Percentiles rank a stretch among this genome's conserved stretches.
These are phyloP conservation scores for Schrankia costaestrigalis DNA, from an alignment of 2,888 invertebrate species.

Conservation along the genomic window DNA sequence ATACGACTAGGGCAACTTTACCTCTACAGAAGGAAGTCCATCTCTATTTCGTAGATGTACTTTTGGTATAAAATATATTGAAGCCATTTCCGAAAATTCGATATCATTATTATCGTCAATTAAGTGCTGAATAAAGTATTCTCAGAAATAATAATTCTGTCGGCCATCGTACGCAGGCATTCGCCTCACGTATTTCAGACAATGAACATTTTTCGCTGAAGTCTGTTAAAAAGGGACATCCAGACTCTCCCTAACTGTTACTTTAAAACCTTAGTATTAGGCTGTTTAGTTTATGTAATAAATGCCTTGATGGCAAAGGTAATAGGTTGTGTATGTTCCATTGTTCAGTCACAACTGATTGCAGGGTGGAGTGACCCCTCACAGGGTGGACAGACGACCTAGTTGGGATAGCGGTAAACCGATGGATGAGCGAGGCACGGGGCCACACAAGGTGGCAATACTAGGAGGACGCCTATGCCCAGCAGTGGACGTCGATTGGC, in stretches of 20 bases:
- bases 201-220: constrained; percentile 55
- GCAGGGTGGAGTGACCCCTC: too few species aligned
- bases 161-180: constrained; percentile 51
- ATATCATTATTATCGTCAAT: constrained; percentile 26
- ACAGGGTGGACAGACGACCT: too few species aligned
- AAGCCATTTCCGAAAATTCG: constrained; percentile 26
- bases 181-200: constrained; percentile 61
- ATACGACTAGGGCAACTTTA: too few species aligned
- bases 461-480: too few species aligned
- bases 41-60: too few species aligned
- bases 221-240: constrained; percentile 47
- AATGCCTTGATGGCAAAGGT: constrained; percentile 17
- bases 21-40: too few species aligned
- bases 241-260: constrained; percentile 19
- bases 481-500: too few species aligned
- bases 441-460: too few species aligned
- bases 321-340: background rate
- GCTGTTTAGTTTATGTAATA: constrained; percentile 27
- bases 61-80: too few species aligned
- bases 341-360: too few species aligned
- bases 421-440: too few species aligned
- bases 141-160: constrained; percentile 58
- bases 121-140: constrained; percentile 50
- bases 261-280: constrained; percentile 17
- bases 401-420: too few species aligned